Conservation (phyloP, 2,797 vertebrate genomes). For the Gallinago solitaria region DNA sequence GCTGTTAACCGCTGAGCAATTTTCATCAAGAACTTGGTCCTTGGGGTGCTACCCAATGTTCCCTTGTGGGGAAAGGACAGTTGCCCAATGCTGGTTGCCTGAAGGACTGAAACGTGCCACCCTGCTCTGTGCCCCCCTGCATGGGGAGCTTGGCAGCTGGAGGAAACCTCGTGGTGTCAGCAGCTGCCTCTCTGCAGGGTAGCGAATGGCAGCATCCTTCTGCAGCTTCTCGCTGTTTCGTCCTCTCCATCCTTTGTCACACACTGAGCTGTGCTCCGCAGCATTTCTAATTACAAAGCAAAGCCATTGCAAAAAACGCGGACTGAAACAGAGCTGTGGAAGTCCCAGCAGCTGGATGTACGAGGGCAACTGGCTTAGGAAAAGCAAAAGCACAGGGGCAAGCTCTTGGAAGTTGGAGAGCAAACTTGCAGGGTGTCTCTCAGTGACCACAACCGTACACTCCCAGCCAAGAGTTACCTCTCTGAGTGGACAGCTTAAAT, state of each 20-base stretch:
- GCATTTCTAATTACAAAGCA: neutral
- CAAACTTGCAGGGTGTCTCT: neutral
- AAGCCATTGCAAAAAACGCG: neutral
- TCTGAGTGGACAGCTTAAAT: neutral
- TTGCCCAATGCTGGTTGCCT: neutral
- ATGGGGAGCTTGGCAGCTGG: neutral
- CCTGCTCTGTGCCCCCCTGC: neutral
- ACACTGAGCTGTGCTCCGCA: neutral
- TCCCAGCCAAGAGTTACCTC: neutral
- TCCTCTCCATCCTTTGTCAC: neutral
- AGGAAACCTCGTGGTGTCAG: neutral
- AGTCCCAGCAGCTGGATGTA: neutral
- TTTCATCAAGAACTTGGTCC: neutral
- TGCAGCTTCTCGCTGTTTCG: neutral
- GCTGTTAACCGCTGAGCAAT: neutral
- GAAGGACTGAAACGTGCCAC: neutral
- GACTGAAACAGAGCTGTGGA: neutral
- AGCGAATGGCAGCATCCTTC: neutral
- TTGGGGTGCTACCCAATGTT: neutral
- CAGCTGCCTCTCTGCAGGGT: neutral
- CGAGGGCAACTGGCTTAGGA: rapidly evolving
- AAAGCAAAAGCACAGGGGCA: neutral
- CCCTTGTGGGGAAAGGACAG: rapidly evolving
- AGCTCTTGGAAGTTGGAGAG: neutral
- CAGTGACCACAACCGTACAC: neutral